phyloP scores from a whole-genome alignment of 2,888 invertebrate genomes.

The Parelbella ahira region DNA sequence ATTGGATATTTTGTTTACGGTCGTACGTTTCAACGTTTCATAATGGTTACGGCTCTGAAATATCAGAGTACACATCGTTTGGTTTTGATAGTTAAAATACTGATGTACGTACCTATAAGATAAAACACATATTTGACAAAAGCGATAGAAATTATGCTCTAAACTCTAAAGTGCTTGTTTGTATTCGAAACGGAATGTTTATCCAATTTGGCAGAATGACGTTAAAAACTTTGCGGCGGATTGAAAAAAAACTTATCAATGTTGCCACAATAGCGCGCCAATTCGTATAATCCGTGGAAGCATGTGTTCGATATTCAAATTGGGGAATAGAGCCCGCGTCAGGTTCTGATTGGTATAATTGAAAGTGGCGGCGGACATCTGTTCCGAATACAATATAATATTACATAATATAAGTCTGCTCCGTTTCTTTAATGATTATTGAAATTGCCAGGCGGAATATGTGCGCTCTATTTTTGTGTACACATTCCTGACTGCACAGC shows the following conservation, averaged over 20 bases:
- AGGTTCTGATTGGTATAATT: constrained; percentile 50
- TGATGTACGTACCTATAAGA: too few species aligned
- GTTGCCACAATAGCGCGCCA: constrained; percentile 16
- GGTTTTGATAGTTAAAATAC: too few species aligned
- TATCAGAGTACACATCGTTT: too few species aligned
- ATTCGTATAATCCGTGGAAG: constrained; percentile 37
- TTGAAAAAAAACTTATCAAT: constrained; percentile 9
- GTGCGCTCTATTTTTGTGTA: constrained; percentile 61
- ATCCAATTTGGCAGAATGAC: constrained; percentile 2
- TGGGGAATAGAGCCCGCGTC: constrained; percentile 47
- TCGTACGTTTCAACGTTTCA: too few species aligned
- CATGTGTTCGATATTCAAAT: constrained; percentile 54
- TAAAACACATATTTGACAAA: too few species aligned
- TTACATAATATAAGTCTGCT: constrained; percentile 38
- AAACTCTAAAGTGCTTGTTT: too few species aligned
- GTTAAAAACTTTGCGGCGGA: not conserved
- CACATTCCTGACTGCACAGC: constrained; percentile 43
- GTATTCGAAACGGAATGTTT: not conserved
- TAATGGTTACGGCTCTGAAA: too few species aligned
- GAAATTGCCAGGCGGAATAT: constrained; percentile 61
- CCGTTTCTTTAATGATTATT: constrained; percentile 70
- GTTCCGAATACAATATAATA: constrained; percentile 48
- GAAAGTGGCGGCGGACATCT: constrained; percentile 53
- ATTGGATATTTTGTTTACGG: constrained; percentile 18
- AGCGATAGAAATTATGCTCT: too few species aligned